Conservation (phyloP, 2,888 invertebrate species). For the Eumacrocentrus americanus region DNA sequence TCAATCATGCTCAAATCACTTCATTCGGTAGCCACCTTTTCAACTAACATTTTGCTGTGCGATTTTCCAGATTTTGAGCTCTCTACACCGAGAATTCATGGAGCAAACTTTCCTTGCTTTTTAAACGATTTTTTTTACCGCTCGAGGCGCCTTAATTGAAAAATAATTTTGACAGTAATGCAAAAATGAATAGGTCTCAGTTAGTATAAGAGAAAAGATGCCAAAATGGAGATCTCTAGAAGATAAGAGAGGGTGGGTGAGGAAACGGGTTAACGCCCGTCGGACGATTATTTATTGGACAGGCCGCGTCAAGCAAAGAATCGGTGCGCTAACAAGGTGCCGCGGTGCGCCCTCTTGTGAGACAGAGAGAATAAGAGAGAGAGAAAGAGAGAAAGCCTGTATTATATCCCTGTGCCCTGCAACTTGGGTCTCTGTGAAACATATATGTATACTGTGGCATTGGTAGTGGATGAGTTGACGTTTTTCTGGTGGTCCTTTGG, state of each 20-base stretch:
- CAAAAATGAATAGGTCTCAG: background rate
- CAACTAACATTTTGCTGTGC: too few relatives aligned
- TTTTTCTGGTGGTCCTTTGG: slow-evolving; percentile 52
- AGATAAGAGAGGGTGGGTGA: slow-evolving; percentile 16
- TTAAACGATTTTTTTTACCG: too few relatives aligned
- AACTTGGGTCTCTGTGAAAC: slow-evolving; percentile 3
- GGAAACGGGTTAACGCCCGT: slow-evolving; percentile 56
- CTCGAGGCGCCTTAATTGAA: too few relatives aligned
- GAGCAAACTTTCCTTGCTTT: background rate
- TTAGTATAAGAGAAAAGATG: too few relatives aligned
- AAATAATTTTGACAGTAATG: background rate
- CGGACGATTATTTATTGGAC: slow-evolving; percentile 52
- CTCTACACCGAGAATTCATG: background rate
- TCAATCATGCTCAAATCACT: too few relatives aligned
- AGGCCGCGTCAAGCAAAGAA: slow-evolving; percentile 53
- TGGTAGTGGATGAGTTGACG: slow-evolving; percentile 9
- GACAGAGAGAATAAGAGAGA: background rate
- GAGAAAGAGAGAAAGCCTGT: background rate
- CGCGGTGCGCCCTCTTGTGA: slow-evolving; percentile 45
- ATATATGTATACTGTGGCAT: background rate
- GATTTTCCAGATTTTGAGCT: too few relatives aligned
- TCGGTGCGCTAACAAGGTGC: slow-evolving; percentile 61
- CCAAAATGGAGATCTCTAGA: background rate
- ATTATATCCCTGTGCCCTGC: slow-evolving; percentile 1
- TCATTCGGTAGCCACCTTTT: too few relatives aligned